phyloP scores from a whole-genome alignment of 2,888 invertebrate genomes.

The Rotaria socialis region DNA sequence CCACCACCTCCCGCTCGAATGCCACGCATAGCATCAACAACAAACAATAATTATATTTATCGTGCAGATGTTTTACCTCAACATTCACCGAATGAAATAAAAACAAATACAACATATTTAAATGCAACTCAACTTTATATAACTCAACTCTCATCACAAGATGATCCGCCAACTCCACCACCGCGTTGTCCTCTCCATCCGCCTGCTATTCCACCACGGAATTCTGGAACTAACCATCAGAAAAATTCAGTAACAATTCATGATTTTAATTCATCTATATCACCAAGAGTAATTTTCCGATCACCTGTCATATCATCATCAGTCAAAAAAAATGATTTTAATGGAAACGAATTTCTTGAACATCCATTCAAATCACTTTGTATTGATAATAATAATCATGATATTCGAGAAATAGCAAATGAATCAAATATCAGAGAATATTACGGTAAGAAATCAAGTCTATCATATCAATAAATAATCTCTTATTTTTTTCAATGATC shows the following conservation, averaged over 20 bases:
- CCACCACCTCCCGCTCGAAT: background rate
- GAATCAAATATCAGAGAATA: background rate
- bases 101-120: conserved; percentile 24
- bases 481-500: background rate
- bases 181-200: background rate
- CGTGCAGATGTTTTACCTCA: background rate
- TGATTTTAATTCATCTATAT: background rate
- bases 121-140: conserved; percentile 21
- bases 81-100: background rate
- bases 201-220: background rate
- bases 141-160: background rate
- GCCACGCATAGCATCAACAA: background rate
- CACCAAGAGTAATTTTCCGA: background rate
- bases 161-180: background rate
- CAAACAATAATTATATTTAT: conserved; percentile 11
- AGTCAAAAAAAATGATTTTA: background rate
- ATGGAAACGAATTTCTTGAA: background rate
- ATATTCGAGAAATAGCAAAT: background rate
- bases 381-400: background rate
- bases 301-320: background rate
- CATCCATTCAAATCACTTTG: background rate
- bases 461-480: background rate
- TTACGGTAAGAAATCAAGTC: background rate
- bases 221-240: background rate
- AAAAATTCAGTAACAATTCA: background rate